phyloP scores from a whole-genome alignment of 2,797 vertebrate genomes.

The Myripristis jacobus region DNA sequence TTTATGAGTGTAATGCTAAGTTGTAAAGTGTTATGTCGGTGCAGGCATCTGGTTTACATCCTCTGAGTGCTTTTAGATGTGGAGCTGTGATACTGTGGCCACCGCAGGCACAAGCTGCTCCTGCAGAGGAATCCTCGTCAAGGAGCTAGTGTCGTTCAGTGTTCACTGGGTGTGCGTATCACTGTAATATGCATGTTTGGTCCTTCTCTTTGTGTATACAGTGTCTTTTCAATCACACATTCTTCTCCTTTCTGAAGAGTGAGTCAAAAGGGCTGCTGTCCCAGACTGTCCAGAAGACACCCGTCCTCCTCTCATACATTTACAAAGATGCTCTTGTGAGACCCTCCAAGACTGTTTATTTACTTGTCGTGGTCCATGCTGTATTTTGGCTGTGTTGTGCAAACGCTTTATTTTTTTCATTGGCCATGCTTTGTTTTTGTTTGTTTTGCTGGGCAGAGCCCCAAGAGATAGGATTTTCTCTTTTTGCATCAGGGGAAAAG shows the following conservation, averaged over 20 bases:
- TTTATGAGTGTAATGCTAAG: constrained; percentile 14
- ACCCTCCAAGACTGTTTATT: neutral
- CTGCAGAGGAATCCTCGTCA: constrained; percentile 17
- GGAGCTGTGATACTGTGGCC: constrained; percentile 23
- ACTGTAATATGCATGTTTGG: neutral
- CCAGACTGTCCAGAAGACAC: neutral
- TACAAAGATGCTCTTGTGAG: neutral
- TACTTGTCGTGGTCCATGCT: neutral
- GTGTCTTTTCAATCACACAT: neutral
- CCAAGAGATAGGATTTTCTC: neutral
- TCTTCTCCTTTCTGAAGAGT: neutral
- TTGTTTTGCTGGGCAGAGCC: neutral
- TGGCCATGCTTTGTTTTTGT: constrained; percentile 2
- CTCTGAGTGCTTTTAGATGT: constrained; percentile 5
- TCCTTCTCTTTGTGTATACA: constrained; percentile 12
- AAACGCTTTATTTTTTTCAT: neutral
- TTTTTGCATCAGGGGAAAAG: neutral
- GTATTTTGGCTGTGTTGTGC: neutral
- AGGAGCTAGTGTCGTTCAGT: constrained; percentile 15
- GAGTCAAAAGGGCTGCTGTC: neutral
- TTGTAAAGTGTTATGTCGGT: constrained; percentile 33
- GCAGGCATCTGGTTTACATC: constrained; percentile 36
- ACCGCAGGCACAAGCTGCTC: constrained; percentile 20
- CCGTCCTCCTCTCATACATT: neutral
- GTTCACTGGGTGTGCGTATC: neutral